Evolutionary conservation across 2,113 vertebrate genomes (phyloP).

Genomic region (Ictalurus punctatus): DNA sequence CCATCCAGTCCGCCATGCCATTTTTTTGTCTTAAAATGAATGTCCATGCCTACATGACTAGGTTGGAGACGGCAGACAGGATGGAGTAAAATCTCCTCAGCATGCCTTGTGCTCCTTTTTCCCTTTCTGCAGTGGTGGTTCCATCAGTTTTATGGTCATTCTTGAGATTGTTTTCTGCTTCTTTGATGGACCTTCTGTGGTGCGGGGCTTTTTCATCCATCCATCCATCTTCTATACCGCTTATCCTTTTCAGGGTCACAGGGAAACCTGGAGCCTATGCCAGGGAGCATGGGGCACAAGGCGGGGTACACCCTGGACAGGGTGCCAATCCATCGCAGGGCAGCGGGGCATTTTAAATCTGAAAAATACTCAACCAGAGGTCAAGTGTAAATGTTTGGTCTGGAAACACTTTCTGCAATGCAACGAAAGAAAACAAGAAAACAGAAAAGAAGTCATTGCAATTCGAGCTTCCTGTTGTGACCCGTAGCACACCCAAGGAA

Average conservation of each 20-base stretch:
- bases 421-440: conserved; percentile 9
- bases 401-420: background rate
- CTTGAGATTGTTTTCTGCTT: background rate
- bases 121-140: background rate
- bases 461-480: conserved; percentile 30
- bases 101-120: background rate
- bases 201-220: background rate
- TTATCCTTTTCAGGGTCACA: too few species aligned
- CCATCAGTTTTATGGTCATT: background rate
- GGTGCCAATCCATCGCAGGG: too few species aligned
- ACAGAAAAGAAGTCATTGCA: conserved; percentile 19
- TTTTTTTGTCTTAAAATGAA: background rate
- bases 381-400: conserved; percentile 1
- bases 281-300: too few species aligned
- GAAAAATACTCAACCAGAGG: background rate
- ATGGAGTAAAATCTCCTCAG: background rate
- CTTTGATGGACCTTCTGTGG: background rate
- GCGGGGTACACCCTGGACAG: too few species aligned
- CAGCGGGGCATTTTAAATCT: background rate
- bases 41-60: background rate
- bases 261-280: too few species aligned
- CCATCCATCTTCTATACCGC: too few species aligned
- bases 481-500: conserved; percentile 38
- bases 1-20: background rate
- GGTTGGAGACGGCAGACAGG: background rate